Percentiles rank a stretch among this genome's conserved stretches.
Conservation (phyloP, 2,888 invertebrate species). For the Melipona beecheii region DNA sequence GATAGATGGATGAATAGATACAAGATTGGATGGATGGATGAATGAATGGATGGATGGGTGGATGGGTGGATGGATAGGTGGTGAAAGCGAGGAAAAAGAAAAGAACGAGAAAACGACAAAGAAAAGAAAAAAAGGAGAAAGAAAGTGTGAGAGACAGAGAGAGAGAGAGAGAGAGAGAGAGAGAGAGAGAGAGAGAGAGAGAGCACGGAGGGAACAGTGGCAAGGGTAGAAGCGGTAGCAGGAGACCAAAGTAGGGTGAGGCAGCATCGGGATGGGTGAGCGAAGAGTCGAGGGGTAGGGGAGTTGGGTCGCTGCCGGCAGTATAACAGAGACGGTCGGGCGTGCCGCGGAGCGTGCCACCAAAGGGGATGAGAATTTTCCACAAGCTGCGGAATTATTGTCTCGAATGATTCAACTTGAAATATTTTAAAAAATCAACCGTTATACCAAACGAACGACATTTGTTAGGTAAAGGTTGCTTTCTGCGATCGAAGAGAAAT, state of each 20-base stretch:
- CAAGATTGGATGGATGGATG: too few species aligned
- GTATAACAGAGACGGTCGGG: constrained; percentile 84
- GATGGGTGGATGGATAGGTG: constrained; percentile 56
- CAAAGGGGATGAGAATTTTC: constrained; percentile 83
- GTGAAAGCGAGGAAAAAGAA: constrained; percentile 48
- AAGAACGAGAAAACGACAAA: constrained; percentile 27
- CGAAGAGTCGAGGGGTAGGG: constrained; percentile 69
- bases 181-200: too few species aligned
- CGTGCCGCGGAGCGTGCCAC: constrained; percentile 84
- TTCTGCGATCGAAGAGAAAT: background rate
- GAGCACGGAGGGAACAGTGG: constrained; percentile 62
- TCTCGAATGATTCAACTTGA: constrained; percentile 58
- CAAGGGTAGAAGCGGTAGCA: constrained; percentile 66
- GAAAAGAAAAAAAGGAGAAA: constrained; percentile 24
- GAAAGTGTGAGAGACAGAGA: too few species aligned
- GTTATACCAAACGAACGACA: accelerated
- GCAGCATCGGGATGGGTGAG: constrained; percentile 51
- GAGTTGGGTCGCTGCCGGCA: constrained; percentile 82
- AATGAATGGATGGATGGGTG: constrained; percentile 40
- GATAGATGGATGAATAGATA: constrained; percentile 57
- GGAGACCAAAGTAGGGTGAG: constrained; percentile 51
- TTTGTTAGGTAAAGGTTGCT: background rate
- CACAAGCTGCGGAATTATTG: constrained; percentile 78
- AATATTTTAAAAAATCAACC: constrained; percentile 72
- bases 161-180: too few species aligned